Conservation (phyloP, 1,140 invertebrate species). For the Bombus vancouverensis region DNA sequence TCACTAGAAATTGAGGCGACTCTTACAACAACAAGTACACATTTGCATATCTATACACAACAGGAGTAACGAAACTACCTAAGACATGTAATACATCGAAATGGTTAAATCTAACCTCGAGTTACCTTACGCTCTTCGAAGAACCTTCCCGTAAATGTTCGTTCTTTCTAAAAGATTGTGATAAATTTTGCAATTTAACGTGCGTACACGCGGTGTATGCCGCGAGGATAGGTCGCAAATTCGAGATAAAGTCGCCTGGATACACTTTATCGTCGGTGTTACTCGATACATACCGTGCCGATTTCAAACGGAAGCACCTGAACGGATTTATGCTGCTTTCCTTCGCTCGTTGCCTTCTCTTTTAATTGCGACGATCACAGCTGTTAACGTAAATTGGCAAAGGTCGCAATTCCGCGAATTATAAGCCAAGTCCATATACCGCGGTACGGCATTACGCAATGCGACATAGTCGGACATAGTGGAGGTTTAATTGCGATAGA, state of each 20-base stretch:
- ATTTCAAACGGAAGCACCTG: conserved; percentile 36
- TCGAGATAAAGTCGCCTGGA: conserved; percentile 3
- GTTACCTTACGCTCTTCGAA: not conserved
- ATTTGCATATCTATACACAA: too few relatives aligned
- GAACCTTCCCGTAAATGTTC: not conserved
- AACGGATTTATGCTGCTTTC: conserved; percentile 26
- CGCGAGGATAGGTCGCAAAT: not conserved
- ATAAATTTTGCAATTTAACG: conserved; percentile 8
- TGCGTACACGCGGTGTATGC: not conserved
- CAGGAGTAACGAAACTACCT: too few relatives aligned
- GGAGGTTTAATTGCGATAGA: conserved; percentile 21
- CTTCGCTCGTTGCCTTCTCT: not conserved
- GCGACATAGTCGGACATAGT: not conserved
- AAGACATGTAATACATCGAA: too few relatives aligned
- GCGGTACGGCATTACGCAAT: not conserved
- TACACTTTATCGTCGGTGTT: conserved; percentile 14
- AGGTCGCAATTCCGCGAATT: conserved; percentile 33
- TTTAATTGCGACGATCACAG: conserved; percentile 35
- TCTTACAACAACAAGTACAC: too few relatives aligned
- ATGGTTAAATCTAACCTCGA: not conserved
- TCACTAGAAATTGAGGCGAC: not conserved
- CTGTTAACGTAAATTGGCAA: conserved; percentile 36
- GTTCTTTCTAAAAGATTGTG: not conserved
- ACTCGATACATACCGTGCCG: conserved; percentile 27
- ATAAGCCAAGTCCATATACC: not conserved